These are phyloP conservation scores for Idaea straminata DNA, from an alignment of 2,888 invertebrate species.

Conservation along the genomic window DNA sequence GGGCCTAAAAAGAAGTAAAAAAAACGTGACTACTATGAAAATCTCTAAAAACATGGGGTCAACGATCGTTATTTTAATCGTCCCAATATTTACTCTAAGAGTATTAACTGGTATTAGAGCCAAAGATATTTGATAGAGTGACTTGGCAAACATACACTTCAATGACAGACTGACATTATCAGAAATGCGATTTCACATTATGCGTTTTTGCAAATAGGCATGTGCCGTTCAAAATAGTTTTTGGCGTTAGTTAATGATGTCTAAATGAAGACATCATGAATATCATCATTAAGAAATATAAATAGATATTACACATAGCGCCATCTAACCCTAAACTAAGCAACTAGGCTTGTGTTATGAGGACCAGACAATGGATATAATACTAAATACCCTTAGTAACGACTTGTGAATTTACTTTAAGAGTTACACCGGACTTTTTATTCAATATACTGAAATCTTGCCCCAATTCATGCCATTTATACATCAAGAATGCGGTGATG, in stretches of 20 bases:
- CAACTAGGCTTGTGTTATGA: too few relatives aligned
- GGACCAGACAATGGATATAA: too few relatives aligned
- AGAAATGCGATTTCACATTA: conserved; percentile 19
- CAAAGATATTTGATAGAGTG: conserved; percentile 34
- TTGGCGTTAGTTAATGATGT: not conserved
- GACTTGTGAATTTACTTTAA: not conserved
- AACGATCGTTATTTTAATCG: conserved; percentile 42
- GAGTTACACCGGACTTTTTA: not conserved
- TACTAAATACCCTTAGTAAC: not conserved
- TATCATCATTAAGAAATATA: too few relatives aligned
- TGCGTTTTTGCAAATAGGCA: conserved; percentile 9
- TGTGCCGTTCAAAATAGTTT: not conserved
- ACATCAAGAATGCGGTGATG: not conserved
- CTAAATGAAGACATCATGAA: not conserved
- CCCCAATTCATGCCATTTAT: not conserved
- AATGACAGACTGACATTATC: conserved; percentile 21
- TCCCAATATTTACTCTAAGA: conserved; percentile 46
- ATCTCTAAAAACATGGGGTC: conserved; percentile 29
- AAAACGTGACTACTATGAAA: not conserved
- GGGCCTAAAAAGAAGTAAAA: not conserved
- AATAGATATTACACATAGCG: too few relatives aligned
- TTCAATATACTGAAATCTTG: not conserved
- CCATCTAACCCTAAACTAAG: too few relatives aligned
- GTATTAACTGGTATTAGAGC: conserved; percentile 24
- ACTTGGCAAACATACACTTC: conserved; percentile 48